These are phyloP conservation scores for Caprella mutica DNA, from an alignment of 2,888 invertebrate genomes.

Conservation along the genomic window DNA sequence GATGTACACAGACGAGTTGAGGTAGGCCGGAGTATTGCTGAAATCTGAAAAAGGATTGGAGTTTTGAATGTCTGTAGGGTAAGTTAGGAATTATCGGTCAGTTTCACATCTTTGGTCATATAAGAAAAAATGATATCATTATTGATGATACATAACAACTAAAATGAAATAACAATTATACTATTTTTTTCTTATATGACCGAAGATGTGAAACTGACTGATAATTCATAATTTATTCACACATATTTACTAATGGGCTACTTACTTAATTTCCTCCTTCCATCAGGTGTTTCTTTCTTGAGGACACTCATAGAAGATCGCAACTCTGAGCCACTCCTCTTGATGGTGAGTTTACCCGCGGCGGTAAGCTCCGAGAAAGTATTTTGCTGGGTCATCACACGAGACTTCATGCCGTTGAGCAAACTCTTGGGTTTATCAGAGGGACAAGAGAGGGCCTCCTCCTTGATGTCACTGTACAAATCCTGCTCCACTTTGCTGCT, in stretches of 20 bases:
- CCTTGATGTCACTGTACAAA: constrained; percentile 2
- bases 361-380: constrained; percentile 9
- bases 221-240: no score
- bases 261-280: constrained; percentile 4
- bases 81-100: no score
- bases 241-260: no score
- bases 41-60: constrained; percentile 22
- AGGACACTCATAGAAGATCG: not conserved
- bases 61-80: no score
- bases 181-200: no score
- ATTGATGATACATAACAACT: no score
- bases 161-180: no score
- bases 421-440: not conserved
- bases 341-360: constrained; percentile 32
- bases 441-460: not conserved
- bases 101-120: no score
- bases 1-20: constrained; percentile 33
- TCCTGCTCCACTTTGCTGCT: not conserved
- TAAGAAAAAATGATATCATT: no score
- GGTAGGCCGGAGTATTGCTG: constrained; percentile 30
- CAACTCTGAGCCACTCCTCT: constrained; percentile 23
- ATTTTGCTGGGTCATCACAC: not conserved
- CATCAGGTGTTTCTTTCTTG: constrained; percentile 2
- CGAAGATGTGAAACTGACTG: no score
- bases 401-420: not conserved